Evolutionary conservation across 2,113 vertebrate species (phyloP).

Genomic region (Neopipo cinnamomea): DNA sequence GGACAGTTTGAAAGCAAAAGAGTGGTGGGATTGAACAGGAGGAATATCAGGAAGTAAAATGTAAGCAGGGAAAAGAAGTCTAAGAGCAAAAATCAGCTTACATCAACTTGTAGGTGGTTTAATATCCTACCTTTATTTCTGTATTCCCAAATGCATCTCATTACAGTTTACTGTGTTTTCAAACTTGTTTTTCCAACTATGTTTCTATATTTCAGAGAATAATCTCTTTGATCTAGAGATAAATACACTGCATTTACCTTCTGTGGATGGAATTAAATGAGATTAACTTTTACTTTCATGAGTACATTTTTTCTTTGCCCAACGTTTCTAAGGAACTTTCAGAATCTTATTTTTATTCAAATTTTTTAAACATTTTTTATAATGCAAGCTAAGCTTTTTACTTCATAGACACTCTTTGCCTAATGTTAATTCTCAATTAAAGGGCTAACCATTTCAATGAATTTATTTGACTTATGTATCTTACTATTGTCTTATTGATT

Average conservation of each 20-base stretch:
- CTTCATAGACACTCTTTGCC: not conserved
- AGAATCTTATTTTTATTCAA: not conserved
- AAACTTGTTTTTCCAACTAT: not conserved
- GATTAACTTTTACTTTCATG: not conserved
- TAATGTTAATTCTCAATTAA: not conserved
- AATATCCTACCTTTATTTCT: not conserved
- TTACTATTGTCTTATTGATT: not conserved
- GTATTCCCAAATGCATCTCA: not conserved
- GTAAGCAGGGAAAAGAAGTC: not conserved
- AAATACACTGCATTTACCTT: not conserved
- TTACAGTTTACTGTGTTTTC: not conserved
- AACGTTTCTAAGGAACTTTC: not conserved
- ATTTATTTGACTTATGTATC: not conserved
- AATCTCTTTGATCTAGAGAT: not conserved
- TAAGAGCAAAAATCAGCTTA: not conserved
- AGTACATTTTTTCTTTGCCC: not conserved
- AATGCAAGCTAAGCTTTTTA: not conserved
- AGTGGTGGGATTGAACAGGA: rapidly evolving
- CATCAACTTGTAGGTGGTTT: not conserved
- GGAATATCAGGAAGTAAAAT: not conserved
- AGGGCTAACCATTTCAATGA: not conserved
- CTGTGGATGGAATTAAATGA: not conserved
- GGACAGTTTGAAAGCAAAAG: not conserved
- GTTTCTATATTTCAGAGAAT: not conserved
- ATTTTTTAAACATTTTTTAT: not conserved